A percentile compares a stretch with the other conserved stretches of the same genome.
Conservation (phyloP, 2,888 invertebrate species). For the Oscheius sp. region DNA sequence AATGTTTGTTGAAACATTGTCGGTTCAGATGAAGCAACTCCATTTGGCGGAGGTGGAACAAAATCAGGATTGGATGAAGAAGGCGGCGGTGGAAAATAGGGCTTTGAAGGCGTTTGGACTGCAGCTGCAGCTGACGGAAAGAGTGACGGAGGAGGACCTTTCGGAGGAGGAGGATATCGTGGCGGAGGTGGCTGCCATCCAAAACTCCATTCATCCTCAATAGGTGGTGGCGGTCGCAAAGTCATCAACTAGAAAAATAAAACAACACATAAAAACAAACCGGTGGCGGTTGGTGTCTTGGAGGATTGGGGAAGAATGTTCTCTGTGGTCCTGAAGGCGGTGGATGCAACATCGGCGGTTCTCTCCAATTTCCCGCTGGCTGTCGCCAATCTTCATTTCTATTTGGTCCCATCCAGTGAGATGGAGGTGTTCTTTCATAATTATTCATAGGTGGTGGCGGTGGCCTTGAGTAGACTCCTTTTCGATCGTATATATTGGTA, state of each 20-base stretch:
- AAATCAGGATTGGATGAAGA: neutral
- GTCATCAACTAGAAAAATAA: conserved; percentile 6
- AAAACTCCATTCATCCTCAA: conserved; percentile 16
- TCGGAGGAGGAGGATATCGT: neutral
- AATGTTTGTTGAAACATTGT: conserved; percentile 9
- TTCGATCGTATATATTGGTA: neutral
- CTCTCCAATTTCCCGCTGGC: neutral
- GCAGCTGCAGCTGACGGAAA: neutral
- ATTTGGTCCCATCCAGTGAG: neutral
- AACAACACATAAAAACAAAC: neutral
- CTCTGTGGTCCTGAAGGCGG: neutral
- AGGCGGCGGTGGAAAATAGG: neutral
- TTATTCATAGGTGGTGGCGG: neutral
- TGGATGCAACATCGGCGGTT: neutral
- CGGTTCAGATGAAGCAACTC: neutral
- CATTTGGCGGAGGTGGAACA: neutral
- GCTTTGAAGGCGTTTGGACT: neutral
- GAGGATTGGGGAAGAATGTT: conserved; percentile 4
- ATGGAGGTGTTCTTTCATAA: conserved; percentile 1
- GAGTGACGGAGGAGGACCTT: neutral
- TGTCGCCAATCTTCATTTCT: neutral
- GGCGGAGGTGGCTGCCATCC: conserved; percentile 10
- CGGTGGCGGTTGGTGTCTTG: neutral
- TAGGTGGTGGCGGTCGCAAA: neutral
- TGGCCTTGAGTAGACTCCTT: no score